Evolutionary conservation across 2,888 invertebrate species (phyloP).

Genomic region (Drosophila borealis): DNA sequence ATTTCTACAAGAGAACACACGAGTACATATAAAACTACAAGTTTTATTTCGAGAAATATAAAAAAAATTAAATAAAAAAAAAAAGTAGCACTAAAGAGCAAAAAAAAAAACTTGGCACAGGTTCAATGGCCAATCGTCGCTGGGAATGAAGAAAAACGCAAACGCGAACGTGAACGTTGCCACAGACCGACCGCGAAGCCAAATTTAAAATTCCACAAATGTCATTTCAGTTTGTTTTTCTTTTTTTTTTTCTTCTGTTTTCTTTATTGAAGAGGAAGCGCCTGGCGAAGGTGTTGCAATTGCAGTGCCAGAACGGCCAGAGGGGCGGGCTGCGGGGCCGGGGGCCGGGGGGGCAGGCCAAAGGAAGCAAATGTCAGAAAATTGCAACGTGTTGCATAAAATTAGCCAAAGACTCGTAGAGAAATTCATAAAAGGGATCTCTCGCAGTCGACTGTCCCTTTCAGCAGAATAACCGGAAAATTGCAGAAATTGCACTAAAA

Average conservation of each 20-base stretch:
- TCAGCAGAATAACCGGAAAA: conserved; percentile 40
- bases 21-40: conserved; percentile 18
- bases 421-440: conserved; percentile 1
- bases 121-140: conserved; percentile 79
- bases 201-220: conserved; percentile 78
- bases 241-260: neutral
- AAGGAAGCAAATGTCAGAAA: conserved; percentile 55
- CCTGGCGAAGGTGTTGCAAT: conserved; percentile 34
- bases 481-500: conserved; percentile 40
- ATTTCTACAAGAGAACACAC: conserved; percentile 5
- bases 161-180: conserved; percentile 24
- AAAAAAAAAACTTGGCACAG: conserved; percentile 76
- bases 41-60: conserved; percentile 23
- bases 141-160: conserved; percentile 14
- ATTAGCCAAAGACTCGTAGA: conserved; percentile 49
- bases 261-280: conserved; percentile 61
- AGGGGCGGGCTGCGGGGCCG: neutral
- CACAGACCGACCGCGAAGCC: conserved; percentile 55
- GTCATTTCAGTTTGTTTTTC: conserved; percentile 56
- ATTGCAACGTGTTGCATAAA: conserved; percentile 73
- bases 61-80: conserved; percentile 20
- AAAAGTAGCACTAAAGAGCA: conserved; percentile 13
- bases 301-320: neutral
- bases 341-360: neutral
- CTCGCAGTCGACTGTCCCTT: conserved; percentile 27